Evolutionary conservation across 2,113 vertebrate genomes (phyloP).

Genomic region (Rhynchopsitta pachyrhyncha): DNA sequence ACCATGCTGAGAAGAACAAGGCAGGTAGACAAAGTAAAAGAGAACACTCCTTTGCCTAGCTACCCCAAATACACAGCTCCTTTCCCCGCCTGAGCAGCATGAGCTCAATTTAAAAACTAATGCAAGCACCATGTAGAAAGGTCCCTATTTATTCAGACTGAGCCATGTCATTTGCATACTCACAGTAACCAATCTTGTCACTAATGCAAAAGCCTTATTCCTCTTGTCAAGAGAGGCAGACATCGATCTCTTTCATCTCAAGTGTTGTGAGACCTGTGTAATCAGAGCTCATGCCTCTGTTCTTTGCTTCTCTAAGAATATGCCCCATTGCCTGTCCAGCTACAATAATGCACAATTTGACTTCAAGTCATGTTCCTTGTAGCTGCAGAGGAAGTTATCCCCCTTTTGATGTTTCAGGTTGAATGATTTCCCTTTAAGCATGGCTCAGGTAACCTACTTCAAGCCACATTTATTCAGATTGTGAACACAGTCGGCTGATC

Average conservation of each 20-base stretch:
- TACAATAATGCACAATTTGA: constrained; percentile 18
- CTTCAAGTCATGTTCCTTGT: constrained; percentile 34
- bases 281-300: constrained; percentile 7
- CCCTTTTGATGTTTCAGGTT: constrained; percentile 28
- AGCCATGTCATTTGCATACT: constrained; percentile 15
- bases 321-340: neutral
- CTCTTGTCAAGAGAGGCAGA: neutral
- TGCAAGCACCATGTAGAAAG: neutral
- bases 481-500: neutral
- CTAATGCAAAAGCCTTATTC: constrained; percentile 1
- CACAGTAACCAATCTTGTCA: neutral
- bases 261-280: neutral
- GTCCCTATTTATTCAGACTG: neutral
- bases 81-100: neutral
- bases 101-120: neutral
- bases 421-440: neutral
- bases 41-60: neutral
- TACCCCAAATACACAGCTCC: neutral
- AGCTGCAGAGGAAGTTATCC: neutral
- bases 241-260: constrained; percentile 27
- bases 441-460: neutral
- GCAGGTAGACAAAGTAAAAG: neutral
- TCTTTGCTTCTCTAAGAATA: neutral
- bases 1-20: neutral
- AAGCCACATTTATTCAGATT: neutral